Base-by-base conservation (phyloP, 2,797 vertebrate genomes). In the Pangasius krempfi region DNA sequence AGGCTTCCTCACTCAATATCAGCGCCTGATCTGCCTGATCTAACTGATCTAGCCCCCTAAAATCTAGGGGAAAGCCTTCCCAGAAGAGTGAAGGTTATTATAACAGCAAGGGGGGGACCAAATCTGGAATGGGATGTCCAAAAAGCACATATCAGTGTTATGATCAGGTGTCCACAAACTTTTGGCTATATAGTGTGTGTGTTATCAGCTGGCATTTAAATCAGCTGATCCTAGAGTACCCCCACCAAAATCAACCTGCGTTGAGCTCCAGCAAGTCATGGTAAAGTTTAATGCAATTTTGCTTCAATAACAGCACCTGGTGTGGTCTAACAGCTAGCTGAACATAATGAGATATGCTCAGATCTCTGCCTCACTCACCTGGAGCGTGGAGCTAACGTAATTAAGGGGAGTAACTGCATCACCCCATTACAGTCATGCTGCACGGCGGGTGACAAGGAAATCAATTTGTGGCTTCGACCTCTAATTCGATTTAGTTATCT, bases 401-500 rank as follows among this genome's bases (percentile, higher is more conserved):
- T 88, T 88, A 88, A 86, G 80, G 40, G 27, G 30, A 70, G 52
- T 88, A 86, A 87, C 83, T 89, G 68, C 56, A 72, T 82, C 50
- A 1, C 47, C 27, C 70, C 6, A 62, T 85, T 78, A 91, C 82
- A 87, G 86, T 88, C 89, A 86, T 83, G 79, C 70, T 66, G 81
- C 88, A 70, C 78, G 22, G 75, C 58, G 64, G 75, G 62, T 60
- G 81, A 87, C 80, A 85, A 56, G 80, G 72, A 89, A 88, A 91
- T 91, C 37, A 50, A 87, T 89, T 87, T 87, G 75, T 64, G 75
- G 79, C 58, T 84, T 64, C 20, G 30, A 87, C 87, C 47, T 73
- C 84, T 89, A 90, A 89, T 89, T 88, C 58, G 56, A 87, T 89
- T 89, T 87, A 87, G 68, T 56, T 91, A 60, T 88, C 89, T 89